These are phyloP conservation scores for Myrmecophaga tridactyla DNA, from an alignment of 2,113 vertebrate species.

Conservation along the genomic window DNA sequence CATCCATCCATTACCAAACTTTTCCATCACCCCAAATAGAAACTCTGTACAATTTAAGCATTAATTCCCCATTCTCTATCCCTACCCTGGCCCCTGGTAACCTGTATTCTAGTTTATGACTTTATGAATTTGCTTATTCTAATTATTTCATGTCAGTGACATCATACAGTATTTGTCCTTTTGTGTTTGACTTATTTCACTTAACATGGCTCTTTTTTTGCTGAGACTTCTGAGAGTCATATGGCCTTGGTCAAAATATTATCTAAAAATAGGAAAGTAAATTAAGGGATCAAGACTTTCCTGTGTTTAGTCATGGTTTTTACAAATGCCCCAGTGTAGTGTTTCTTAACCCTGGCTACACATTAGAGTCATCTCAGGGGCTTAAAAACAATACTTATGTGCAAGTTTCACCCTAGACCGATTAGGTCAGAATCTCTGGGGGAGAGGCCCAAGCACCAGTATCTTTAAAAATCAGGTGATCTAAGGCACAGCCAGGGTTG, in stretches of 20 bases:
- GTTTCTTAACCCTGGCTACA: not conserved
- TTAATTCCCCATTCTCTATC: no score
- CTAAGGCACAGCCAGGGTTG: not conserved
- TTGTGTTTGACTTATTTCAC: no score
- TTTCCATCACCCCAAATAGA: no score
- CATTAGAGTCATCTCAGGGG: not conserved
- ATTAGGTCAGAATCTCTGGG: not conserved
- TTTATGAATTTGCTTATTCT: no score
- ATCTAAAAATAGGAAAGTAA: slow-evolving; percentile 20
- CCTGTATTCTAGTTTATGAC: no score
- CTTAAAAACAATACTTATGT: not conserved
- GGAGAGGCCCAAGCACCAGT: not conserved
- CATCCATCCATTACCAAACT: no score
- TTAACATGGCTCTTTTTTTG: not conserved
- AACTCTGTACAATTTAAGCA: no score
- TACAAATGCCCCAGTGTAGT: slow-evolving; percentile 4
- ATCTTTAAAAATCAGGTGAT: not conserved
- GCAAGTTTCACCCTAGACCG: not conserved
- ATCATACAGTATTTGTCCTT: no score
- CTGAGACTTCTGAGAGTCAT: not conserved
- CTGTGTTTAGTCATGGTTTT: not conserved
- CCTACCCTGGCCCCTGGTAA: no score
- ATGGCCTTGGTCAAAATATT: not conserved
- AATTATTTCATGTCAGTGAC: no score
- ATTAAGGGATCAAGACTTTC: not conserved